Percentiles rank a stretch among this genome's conserved stretches.
These are phyloP conservation scores for Cnemophilus loriae DNA, from an alignment of 2,113 vertebrate genomes.

Conservation along the genomic window DNA sequence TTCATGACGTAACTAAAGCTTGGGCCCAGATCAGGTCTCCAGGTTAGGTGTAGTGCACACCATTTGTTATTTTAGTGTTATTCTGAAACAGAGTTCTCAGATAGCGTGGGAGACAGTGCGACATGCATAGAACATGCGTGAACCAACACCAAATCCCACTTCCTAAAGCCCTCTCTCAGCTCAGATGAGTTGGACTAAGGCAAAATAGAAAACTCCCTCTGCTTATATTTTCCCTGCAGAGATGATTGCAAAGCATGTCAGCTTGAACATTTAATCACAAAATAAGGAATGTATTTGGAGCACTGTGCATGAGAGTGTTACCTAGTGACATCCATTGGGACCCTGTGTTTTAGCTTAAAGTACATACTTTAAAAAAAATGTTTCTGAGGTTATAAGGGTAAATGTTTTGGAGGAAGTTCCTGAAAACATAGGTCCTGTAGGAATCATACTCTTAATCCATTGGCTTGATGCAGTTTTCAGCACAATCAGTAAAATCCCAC, in stretches of 20 bases:
- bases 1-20: neutral
- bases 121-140: neutral
- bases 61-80: neutral
- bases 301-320: neutral
- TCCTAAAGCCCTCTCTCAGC: neutral
- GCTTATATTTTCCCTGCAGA: neutral
- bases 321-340: neutral
- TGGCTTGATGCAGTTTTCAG: slow-evolving; percentile 50
- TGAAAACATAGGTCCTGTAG: slow-evolving; percentile 45
- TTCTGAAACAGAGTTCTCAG: neutral
- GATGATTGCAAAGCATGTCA: neutral
- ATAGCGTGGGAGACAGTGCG: neutral
- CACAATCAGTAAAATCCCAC: slow-evolving; percentile 51
- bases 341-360: slow-evolving; percentile 37
- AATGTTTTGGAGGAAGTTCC: slow-evolving; percentile 34
- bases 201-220: neutral
- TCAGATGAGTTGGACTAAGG: neutral
- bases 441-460: slow-evolving; percentile 37
- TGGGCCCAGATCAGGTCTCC: neutral
- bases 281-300: neutral
- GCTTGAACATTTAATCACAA: neutral
- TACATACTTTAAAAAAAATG: neutral
- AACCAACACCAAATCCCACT: neutral
- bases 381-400: slow-evolving; percentile 52
- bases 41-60: neutral